Base-by-base conservation (phyloP, 2,888 invertebrate species). In the Pandemis heparana region DNA sequence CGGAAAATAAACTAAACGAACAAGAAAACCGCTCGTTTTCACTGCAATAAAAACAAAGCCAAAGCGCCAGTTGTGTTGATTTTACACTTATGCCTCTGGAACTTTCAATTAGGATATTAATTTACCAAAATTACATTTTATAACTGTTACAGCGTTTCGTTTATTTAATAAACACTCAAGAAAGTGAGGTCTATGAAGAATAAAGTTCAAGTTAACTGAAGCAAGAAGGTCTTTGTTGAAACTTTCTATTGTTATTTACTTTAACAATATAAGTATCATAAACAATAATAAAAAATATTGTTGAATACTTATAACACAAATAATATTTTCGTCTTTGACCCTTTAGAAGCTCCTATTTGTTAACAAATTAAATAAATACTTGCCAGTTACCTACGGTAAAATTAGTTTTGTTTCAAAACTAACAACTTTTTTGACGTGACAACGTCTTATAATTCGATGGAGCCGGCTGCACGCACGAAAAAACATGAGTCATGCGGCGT, bases 1-100 rank as follows among this genome's bases (percentile, higher is more conserved):
- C 71, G 66, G 39, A 75, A 76, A 75, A 74, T 65, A 71, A 75
- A 75, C 67, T 67, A 74, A 77, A 74, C 74, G 64, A 67, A 46
- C 32, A 53, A 65, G 48, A 64, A 67, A 62, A 62, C 53, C n/a
- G 60, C 64, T 59, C 43, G 70, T 70, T 64, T 63, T 67, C 56
- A 38, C 18, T 66, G 70, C 65, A 71, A 67, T 62, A 65, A 68
- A 71, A 70, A 65, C 56, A 64, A 65, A 71, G 38, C 18, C 18
- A 39, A 23, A 32, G 38, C 64, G 46, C 41, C 62, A 64, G 70
- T 71, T 64, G 56, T 46, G 70, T 71, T 71, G 70, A 71, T 38
- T 71, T 64, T 64, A 48, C 18, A 59, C 46, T 61, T 71, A 71
- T 64, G 53, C 53, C 46, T 14, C 32, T n/a, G 5, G 41, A 62